Evolutionary conservation across 2,113 vertebrate species (phyloP).

Genomic region (Phoenicopterus ruber): DNA sequence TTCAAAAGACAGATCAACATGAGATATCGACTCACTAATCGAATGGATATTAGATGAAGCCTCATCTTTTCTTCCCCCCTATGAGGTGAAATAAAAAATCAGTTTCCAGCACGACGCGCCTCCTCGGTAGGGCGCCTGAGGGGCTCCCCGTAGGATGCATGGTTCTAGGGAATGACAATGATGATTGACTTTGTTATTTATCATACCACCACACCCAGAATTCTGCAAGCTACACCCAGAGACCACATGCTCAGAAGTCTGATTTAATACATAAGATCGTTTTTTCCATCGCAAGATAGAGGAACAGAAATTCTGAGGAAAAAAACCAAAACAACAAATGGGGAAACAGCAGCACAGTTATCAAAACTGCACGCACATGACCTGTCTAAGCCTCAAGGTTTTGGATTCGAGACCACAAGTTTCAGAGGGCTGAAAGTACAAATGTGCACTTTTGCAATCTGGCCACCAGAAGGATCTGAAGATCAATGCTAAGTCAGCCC

Average conservation of each 20-base stretch:
- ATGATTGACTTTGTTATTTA: neutral
- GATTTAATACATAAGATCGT: accelerated
- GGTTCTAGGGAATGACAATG: neutral
- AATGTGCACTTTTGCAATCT: neutral
- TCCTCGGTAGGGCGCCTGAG: neutral
- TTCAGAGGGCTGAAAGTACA: neutral
- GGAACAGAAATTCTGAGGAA: neutral
- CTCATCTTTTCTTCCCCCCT: neutral
- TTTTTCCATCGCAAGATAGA: neutral
- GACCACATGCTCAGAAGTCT: neutral
- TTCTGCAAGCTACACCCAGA: neutral
- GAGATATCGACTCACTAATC: neutral
- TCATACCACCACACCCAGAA: neutral
- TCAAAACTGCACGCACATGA: neutral
- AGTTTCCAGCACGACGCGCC: accelerated
- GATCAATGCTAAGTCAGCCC: neutral
- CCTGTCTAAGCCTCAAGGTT: neutral
- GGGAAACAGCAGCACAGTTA: neutral
- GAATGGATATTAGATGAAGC: neutral
- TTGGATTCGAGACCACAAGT: neutral
- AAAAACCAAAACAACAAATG: accelerated
- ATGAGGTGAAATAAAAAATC: neutral
- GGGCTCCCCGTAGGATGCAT: neutral
- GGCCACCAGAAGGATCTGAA: neutral
- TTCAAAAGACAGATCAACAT: neutral